These are phyloP conservation scores for Brachymystax lenok DNA, from an alignment of 2,797 vertebrate species.

Conservation along the genomic window DNA sequence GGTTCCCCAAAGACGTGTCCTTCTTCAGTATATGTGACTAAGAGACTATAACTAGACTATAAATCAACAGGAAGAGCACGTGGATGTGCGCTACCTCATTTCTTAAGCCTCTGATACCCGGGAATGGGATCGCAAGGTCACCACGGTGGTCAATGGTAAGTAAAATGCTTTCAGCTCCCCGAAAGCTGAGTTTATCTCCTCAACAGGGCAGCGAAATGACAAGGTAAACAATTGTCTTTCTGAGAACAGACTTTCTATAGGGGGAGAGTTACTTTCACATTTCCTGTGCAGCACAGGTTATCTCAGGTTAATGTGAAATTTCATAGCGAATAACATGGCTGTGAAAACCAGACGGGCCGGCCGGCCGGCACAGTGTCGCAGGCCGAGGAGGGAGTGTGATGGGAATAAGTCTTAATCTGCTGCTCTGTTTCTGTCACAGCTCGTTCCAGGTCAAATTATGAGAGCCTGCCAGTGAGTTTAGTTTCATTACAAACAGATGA, in stretches of 20 bases:
- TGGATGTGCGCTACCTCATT: slow-evolving; percentile 60
- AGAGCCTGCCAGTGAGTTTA: slow-evolving; percentile 67
- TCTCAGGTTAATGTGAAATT: slow-evolving; percentile 72
- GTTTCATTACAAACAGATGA: slow-evolving; percentile 75
- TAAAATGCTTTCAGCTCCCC: slow-evolving; percentile 53
- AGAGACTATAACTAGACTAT: slow-evolving; percentile 41
- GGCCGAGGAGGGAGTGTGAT: slow-evolving; percentile 43
- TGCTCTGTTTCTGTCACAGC: slow-evolving; percentile 77
- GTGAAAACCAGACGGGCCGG: slow-evolving; percentile 33
- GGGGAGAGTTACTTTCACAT: slow-evolving; percentile 62
- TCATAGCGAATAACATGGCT: slow-evolving; percentile 60
- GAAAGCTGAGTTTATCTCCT: slow-evolving; percentile 63
- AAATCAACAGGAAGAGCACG: slow-evolving; percentile 19
- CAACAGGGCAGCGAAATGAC: slow-evolving; percentile 55
- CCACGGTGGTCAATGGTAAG: slow-evolving; percentile 24
- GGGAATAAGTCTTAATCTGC: slow-evolving; percentile 75
- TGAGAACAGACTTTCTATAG: slow-evolving; percentile 44
- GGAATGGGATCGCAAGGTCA: slow-evolving; percentile 68
- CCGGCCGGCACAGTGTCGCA: slow-evolving; percentile 13
- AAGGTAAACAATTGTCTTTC: slow-evolving; percentile 68
- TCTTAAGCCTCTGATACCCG: slow-evolving; percentile 58
- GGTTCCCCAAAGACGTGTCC: not conserved
- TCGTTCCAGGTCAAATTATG: slow-evolving; percentile 78
- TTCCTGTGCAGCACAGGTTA: slow-evolving; percentile 52
- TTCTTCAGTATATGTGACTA: slow-evolving; percentile 44